phyloP scores from a whole-genome alignment of 1,140 invertebrate genomes.

The Drosophila nasuta region DNA sequence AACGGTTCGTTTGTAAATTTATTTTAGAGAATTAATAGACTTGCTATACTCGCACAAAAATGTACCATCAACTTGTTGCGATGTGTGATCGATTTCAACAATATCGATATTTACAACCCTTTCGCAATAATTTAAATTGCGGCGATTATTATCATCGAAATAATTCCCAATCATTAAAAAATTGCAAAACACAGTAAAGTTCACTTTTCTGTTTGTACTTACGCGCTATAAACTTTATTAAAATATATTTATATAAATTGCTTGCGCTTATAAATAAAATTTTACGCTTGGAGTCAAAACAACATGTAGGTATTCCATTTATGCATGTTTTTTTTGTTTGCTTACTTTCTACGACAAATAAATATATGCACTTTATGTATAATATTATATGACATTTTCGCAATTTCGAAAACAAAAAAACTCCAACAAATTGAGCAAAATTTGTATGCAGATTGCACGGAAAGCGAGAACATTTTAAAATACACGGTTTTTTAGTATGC shows the following conservation, averaged over 20 bases:
- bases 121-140: no score
- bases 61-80: no score
- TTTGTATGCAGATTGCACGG: constrained; percentile 66
- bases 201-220: constrained; percentile 41
- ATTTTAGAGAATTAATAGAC: no score
- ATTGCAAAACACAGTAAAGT: neutral
- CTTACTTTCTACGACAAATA: constrained; percentile 69
- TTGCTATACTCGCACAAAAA: no score
- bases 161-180: neutral
- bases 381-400: constrained; percentile 39
- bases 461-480: constrained; percentile 70
- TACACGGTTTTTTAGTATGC: constrained; percentile 55
- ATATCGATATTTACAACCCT: neutral
- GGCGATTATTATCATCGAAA: neutral
- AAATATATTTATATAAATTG: constrained; percentile 82
- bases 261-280: constrained; percentile 75
- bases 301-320: constrained; percentile 55
- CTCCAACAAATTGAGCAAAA: constrained; percentile 78
- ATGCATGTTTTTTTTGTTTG: constrained; percentile 46
- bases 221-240: constrained; percentile 78
- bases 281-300: constrained; percentile 77
- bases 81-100: neutral
- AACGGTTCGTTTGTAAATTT: no score
- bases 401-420: constrained; percentile 40
- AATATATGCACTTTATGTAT: constrained; percentile 55